Conservation (phyloP, 1,140 invertebrate genomes). For the Sarcophaga bullata region DNA sequence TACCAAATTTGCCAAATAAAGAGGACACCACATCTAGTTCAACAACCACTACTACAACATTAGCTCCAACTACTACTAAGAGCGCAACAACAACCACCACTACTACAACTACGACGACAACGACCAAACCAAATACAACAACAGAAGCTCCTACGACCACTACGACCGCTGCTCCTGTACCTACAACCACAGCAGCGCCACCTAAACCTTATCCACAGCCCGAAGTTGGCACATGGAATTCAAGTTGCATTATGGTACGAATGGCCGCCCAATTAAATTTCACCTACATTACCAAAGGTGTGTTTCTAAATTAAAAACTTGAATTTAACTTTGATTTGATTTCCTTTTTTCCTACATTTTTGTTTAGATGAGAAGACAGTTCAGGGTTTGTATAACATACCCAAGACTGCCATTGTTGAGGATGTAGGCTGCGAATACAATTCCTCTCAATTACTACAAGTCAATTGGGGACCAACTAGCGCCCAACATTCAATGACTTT, state of each 20-base stretch:
- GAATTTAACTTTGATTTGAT: background rate
- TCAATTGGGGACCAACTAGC: conserved; percentile 54
- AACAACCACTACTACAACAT: conserved; percentile 44
- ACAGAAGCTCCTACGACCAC: conserved; percentile 54
- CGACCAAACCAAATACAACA: conserved; percentile 47
- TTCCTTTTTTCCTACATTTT: background rate
- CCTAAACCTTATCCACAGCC: conserved; percentile 65
- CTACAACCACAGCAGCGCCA: conserved; percentile 54
- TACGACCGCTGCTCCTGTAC: conserved; percentile 50
- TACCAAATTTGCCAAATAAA: conserved; percentile 27
- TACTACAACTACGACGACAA: conserved; percentile 41
- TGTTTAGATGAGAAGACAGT: conserved; percentile 53
- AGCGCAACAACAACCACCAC: conserved; percentile 48
- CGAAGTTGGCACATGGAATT: conserved; percentile 69
- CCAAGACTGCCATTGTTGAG: conserved; percentile 50
- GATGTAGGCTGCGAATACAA: conserved; percentile 50
- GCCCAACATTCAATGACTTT: conserved; percentile 51
- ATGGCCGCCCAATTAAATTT: conserved; percentile 74
- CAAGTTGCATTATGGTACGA: conserved; percentile 71
- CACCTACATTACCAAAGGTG: conserved; percentile 67
- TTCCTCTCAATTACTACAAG: conserved; percentile 51
- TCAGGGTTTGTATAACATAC: conserved; percentile 55
- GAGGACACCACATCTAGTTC: conserved; percentile 44
- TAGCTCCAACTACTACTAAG: conserved; percentile 42
- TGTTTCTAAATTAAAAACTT: conserved; percentile 33